Evolutionary conservation across 2,888 invertebrate species (phyloP).

Genomic region (Amphipoea lucens): DNA sequence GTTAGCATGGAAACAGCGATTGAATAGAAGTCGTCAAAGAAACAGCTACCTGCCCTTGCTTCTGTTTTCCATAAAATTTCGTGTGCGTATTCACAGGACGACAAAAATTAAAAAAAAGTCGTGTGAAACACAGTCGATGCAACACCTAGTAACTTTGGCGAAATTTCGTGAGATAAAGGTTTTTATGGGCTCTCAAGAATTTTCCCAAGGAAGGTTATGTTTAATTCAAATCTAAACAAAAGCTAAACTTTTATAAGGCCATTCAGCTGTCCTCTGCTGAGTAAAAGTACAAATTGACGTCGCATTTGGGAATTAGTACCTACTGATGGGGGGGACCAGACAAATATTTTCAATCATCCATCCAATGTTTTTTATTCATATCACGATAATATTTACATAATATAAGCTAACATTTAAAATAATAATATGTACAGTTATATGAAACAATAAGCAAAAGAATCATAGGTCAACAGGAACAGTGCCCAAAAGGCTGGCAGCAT

Average conservation of each 20-base stretch:
- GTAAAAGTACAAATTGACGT: not conserved
- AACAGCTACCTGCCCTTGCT: conserved; percentile 63
- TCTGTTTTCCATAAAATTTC: conserved; percentile 31
- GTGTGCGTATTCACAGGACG: conserved; percentile 11
- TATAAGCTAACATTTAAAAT: no score
- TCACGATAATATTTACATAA: no score
- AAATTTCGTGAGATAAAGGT: not conserved
- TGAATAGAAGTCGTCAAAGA: conserved; percentile 76
- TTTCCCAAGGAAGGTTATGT: no score
- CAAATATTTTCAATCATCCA: not conserved
- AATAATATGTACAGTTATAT: no score
- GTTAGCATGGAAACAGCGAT: conserved; percentile 72
- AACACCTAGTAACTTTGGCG: not conserved
- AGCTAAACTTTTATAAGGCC: not conserved
- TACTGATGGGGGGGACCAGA: not conserved
- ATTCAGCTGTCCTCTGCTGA: not conserved
- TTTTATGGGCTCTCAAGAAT: not conserved
- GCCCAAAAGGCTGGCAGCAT: no score
- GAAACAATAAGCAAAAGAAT: no score
- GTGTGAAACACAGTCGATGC: no score
- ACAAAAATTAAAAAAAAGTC: not conserved
- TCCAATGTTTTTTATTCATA: no score
- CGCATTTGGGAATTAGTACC: no score
- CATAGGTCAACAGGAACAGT: no score
- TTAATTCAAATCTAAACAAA: not conserved